Base-by-base conservation (phyloP, 2,113 vertebrate species). In the Brachionichthys hirsutus region DNA sequence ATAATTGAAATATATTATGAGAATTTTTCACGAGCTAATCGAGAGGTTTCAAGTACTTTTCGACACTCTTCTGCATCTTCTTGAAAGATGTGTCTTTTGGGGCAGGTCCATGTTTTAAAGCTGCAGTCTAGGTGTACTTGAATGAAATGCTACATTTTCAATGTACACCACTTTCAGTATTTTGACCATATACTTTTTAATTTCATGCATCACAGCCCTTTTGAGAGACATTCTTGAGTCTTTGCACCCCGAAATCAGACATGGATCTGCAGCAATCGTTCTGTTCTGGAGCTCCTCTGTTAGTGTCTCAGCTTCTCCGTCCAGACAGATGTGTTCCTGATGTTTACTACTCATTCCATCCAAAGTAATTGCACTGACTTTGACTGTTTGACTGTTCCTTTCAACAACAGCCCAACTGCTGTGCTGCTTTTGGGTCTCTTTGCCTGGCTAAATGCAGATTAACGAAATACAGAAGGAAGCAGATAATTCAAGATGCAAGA, bases 391-490 rank as follows among this genome's bases (percentile, higher is more conserved):
- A 40, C 20, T 43, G 44, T 17, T 72, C 47, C 10, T 43, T 4
- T 5, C 24, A 43, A 56, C 53, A 50, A 50, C 30, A 62, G 62
- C 59, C 68, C 54, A 72, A 59, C 66, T 77, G 67, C 55, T 46
- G 46, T n/a, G 14, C 48, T 47, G 44, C 57, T 40, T 53, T 53
- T 48, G 16, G 30, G 16, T 61, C 50, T 61, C 16, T 24, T 16
- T 41, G 40, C 51, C 48, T 58, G 10, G 14, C 49, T 58, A 61
- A 67, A 52, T 55, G 36, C 16, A 62, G 42, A 68, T 64, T 38
- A 68, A 51, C 20, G 18, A 46, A 51, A 54, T 17, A 51, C 36
- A 59, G 36, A 54, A 30, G 49, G 57, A 45, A 24, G 38, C 18
- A 51, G 24, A 30, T 4, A 30, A 30, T 30, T 30, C 18, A 22